phyloP scores from a whole-genome alignment of 64 coral and sea anemone genomes.

The Pachyseris speciosa region DNA sequence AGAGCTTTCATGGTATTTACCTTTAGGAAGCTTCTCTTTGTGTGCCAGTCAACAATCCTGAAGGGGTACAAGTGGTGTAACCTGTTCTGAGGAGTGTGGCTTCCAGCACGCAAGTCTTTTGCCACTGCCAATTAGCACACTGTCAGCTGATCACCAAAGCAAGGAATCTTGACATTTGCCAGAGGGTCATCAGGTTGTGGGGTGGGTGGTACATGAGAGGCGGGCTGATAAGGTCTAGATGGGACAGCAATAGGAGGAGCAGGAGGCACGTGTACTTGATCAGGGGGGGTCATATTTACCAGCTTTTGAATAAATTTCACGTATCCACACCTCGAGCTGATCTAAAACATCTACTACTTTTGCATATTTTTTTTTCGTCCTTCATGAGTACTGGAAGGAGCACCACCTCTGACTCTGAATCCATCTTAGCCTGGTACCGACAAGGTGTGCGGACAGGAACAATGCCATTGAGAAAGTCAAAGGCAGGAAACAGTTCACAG shows the following conservation, averaged over 20 bases:
- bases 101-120: slow-evolving; percentile 50
- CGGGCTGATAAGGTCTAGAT: slow-evolving; percentile 50
- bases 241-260: slow-evolving; percentile 28
- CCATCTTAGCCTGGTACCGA: slow-evolving; percentile 32
- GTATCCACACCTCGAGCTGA: slow-evolving; percentile 47
- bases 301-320: slow-evolving; percentile 32
- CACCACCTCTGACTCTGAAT: slow-evolving; percentile 11
- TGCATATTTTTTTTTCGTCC: slow-evolving; percentile 68
- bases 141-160: slow-evolving; percentile 63
- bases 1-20: not conserved
- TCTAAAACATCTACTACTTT: slow-evolving; percentile 56
- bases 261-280: not conserved
- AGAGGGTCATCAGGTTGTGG: slow-evolving; percentile 29
- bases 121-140: slow-evolving; percentile 56
- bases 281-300: not conserved
- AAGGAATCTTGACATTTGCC: slow-evolving; percentile 37
- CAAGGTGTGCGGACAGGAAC: slow-evolving; percentile 32
- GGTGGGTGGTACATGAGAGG: slow-evolving; percentile 38
- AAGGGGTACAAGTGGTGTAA: slow-evolving; percentile 54
- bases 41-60: slow-evolving; percentile 67
- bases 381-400: slow-evolving; percentile 56
- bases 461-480: slow-evolving; percentile 31
- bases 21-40: slow-evolving; percentile 35
- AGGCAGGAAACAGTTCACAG: slow-evolving; percentile 23
- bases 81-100: slow-evolving; percentile 53